Percentiles rank a stretch among this genome's conserved stretches.
Conservation (phyloP, 2,797 vertebrate genomes). For the Gymnopithys bicolor region DNA sequence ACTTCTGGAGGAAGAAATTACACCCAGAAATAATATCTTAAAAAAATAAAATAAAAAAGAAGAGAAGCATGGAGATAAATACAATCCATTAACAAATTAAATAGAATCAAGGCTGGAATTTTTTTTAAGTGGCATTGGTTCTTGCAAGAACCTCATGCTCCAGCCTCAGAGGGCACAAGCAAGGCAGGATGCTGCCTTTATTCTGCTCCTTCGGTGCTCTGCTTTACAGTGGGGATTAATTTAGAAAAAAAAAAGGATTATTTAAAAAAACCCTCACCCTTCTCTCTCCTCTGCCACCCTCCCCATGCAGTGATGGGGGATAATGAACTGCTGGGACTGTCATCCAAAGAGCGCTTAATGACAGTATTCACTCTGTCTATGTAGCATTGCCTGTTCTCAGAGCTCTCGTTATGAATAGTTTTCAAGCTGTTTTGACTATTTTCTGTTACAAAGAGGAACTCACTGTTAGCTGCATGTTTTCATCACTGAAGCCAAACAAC, state of each 20-base stretch:
- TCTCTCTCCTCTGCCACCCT: background rate
- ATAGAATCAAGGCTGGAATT: background rate
- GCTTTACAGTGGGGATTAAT: conserved; percentile 67
- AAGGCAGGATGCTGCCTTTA: background rate
- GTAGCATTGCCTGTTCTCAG: conserved; percentile 57
- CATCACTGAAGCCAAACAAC: conserved; percentile 46
- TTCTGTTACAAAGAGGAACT: conserved; percentile 70
- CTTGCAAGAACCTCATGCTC: background rate
- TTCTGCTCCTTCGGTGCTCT: background rate
- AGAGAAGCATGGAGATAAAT: background rate
- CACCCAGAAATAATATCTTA: fast-evolving
- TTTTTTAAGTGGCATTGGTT: background rate
- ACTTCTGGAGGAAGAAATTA: background rate
- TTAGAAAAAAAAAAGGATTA: conserved; percentile 19
- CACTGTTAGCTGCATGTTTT: conserved; percentile 72
- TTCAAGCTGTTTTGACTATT: conserved; percentile 80
- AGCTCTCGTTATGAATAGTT: conserved; percentile 70
- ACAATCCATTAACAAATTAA: background rate
- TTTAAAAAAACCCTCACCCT: conserved; percentile 20
- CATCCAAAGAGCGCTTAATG: conserved; percentile 73
- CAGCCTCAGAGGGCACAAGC: background rate
- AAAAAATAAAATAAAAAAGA: background rate
- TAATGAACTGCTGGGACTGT: conserved; percentile 72
- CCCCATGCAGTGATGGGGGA: conserved; percentile 47
- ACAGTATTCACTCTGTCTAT: conserved; percentile 64